Evolutionary conservation across 2,888 invertebrate species (phyloP).

Genomic region (Chaetogeoica ovagalla): DNA sequence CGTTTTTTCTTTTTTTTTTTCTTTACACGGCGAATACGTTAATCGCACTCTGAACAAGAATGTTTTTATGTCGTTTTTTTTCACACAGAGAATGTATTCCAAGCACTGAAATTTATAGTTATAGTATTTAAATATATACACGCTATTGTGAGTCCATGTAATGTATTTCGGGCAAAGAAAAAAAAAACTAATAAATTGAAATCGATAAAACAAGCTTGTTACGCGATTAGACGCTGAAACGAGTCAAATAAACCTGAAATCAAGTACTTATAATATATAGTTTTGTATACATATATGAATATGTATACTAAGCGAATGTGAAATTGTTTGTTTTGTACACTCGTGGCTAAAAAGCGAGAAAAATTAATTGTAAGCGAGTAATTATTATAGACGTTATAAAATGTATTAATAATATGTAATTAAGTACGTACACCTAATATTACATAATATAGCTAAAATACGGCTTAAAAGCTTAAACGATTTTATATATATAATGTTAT

Average conservation of each 20-base stretch:
- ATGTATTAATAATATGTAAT: neutral
- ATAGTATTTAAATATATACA: no score
- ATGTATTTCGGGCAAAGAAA: neutral
- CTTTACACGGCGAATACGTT: no score
- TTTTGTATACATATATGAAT: neutral
- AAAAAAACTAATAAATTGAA: neutral
- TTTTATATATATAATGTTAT: neutral
- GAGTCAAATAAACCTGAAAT: no score
- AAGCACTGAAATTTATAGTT: no score
- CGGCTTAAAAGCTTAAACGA: slow-evolving; percentile 40
- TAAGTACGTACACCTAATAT: neutral
- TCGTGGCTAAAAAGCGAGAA: neutral
- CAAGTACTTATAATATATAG: no score
- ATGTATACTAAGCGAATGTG: neutral
- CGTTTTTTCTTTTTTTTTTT: no score
- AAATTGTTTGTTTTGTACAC: no score
- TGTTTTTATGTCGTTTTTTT: no score
- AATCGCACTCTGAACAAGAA: no score
- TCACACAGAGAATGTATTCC: no score
- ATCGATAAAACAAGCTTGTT: neutral
- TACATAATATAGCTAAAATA: slow-evolving; percentile 11
- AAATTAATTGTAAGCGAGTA: slow-evolving; percentile 31
- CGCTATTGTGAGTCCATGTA: neutral
- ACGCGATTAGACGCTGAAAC: no score
- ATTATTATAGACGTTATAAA: neutral